These are phyloP conservation scores for Esox niger DNA, from an alignment of 2,113 vertebrate genomes.

Conservation along the genomic window DNA sequence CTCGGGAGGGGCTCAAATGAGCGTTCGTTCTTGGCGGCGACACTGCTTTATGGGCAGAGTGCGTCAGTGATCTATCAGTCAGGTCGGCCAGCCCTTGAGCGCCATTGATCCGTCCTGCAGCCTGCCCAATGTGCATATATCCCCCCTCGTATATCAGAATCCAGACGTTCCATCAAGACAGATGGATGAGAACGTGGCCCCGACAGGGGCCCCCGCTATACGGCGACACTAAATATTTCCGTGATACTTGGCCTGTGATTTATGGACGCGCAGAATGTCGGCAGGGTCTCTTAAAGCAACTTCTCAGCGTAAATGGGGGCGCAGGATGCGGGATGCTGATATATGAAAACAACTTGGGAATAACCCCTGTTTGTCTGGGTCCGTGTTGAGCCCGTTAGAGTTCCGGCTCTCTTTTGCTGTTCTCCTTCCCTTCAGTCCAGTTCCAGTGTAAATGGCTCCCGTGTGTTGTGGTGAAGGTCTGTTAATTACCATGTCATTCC, in stretches of 20 bases:
- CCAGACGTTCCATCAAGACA: constrained; percentile 46
- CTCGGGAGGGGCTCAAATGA: constrained; percentile 9
- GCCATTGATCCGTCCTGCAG: constrained; percentile 50
- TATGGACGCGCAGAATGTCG: constrained; percentile 1
- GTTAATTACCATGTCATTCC: constrained; percentile 69
- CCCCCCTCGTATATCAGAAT: constrained; percentile 47
- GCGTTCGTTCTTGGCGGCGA: constrained; percentile 3
- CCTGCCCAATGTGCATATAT: constrained; percentile 56
- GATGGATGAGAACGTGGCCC: constrained; percentile 48
- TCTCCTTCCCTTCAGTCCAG: constrained; percentile 11
- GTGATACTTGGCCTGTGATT: constrained; percentile 22
- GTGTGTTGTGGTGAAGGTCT: constrained; percentile 49
- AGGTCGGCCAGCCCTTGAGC: constrained; percentile 43
- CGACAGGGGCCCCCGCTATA: constrained; percentile 37
- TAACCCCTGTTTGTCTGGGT: not conserved
- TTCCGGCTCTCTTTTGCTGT: not conserved
- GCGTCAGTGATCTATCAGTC: constrained; percentile 41
- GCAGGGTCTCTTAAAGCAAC: not conserved
- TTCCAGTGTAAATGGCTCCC: constrained; percentile 32
- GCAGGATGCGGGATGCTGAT: not conserved
- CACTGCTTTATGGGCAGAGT: constrained; percentile 9
- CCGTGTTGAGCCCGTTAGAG: not conserved
- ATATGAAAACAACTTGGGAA: too few relatives aligned
- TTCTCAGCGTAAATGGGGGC: not conserved
- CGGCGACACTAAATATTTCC: constrained; percentile 58